Base-by-base conservation (phyloP, 2,888 invertebrate genomes). In the Tinea trinotella region DNA sequence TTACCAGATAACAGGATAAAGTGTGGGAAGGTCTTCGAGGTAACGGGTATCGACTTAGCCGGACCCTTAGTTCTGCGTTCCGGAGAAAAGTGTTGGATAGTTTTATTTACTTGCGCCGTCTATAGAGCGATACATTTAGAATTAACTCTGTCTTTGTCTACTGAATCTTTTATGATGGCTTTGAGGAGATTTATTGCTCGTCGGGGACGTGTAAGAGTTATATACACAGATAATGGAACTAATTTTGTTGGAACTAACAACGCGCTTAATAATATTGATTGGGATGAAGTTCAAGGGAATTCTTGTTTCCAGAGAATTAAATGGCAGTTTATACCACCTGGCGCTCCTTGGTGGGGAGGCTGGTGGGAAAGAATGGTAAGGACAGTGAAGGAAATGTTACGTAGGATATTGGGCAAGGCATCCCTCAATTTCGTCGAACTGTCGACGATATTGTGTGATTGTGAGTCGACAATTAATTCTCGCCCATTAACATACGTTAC, bases 291-390 rank as follows among this genome's bases (percentile, higher is more conserved):
- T 13, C 3, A 12, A 46, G 10, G 13, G 2, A 4, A 7, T 9
- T 46, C 46, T 46, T 13, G 10, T 15, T 5, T 46, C 19, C 15
- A 15, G 15, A 12, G 10, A 17, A 46, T 46, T 30, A 20, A 50
- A 17, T 66, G 69, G 68, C 56, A 58, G 10, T 78, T 76, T 56
- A 78, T 69, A 49, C 67, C 71, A 3, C 73, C 72, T 2, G 58
- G 63, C 0, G 68, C 74, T 2, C 60, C 76, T 1, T 81, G 79
- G 76, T 71, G 71, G 72, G 76, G 76, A 52, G 76, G 79, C 35
- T 71, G 67, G 58, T 82, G 71, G 64, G 76, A 81, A 59, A 58
- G 75, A 13, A 57, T 81, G 2, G 62, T 77, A 7, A 62, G 68
- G 5, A 52, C 70, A 5, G 35, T 76, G 4, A 82, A 83, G 57